Evolutionary conservation across 2,888 invertebrate species (phyloP).

Genomic region (Cheilosia soror): DNA sequence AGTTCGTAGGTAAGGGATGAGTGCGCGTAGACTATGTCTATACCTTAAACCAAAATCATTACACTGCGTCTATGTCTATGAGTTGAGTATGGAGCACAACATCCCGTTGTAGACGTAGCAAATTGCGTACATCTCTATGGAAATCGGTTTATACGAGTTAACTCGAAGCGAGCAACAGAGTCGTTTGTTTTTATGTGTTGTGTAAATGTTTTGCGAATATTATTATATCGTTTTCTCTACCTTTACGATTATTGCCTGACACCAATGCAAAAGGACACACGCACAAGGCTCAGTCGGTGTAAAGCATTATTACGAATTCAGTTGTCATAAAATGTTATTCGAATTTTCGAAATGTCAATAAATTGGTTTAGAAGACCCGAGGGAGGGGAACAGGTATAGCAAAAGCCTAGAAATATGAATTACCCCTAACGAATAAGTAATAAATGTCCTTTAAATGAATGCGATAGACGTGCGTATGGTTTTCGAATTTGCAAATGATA

Average conservation of each 20-base stretch:
- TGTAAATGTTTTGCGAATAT: constrained; percentile 71
- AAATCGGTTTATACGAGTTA: constrained; percentile 39
- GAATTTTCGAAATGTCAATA: constrained; percentile 69
- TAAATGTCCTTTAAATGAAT: constrained; percentile 64
- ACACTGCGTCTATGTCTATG: neutral
- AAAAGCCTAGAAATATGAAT: constrained; percentile 52
- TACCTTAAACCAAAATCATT: constrained; percentile 23
- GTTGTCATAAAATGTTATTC: constrained; percentile 70
- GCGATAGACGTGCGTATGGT: constrained; percentile 54
- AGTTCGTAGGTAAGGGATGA: neutral
- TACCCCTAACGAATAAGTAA: constrained; percentile 38
- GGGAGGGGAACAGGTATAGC: neutral
- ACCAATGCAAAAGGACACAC: constrained; percentile 17
- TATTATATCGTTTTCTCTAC: constrained; percentile 53
- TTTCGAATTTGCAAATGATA: constrained; percentile 27
- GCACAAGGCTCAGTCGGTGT: neutral
- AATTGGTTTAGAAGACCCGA: constrained; percentile 33
- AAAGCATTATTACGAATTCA: constrained; percentile 57
- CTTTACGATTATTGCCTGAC: constrained; percentile 65
- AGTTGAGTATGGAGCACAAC: neutral
- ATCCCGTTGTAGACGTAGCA: constrained; percentile 3
- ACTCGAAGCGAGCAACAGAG: constrained; percentile 64
- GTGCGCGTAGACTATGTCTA: neutral
- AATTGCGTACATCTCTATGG: constrained; percentile 42
- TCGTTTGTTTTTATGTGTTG: constrained; percentile 73